Base-by-base conservation (phyloP, 1,140 invertebrate genomes). In the Anastrepha ludens region DNA sequence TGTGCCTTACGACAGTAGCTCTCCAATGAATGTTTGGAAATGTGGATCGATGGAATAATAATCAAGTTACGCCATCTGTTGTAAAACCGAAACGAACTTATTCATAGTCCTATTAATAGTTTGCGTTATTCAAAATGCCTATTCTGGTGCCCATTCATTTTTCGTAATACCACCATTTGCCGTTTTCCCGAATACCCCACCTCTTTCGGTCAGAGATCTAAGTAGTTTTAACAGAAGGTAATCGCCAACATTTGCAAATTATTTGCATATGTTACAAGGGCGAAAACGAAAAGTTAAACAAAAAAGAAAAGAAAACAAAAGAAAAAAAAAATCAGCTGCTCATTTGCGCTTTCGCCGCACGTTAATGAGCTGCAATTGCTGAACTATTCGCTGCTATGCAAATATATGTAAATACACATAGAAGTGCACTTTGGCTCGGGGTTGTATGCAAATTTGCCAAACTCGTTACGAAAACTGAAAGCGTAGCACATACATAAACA, bases 391-490 rank as follows among this genome's bases (percentile, higher is more conserved):
- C 50, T 55, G 50, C 50, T 55, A 55, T 55, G 50, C 50, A 55
- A 55, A 55, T 55, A 2, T 55, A 55, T 55, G 50, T 55, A 55
- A 55, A 55, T 3, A 55, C 2, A 8, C 6, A 8, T 6, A 6
- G 11, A 11, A 55, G 50, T 67, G 64, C 3, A 41, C 29, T 67
- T 67, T 41, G 20, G 64, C 29, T 41, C 39, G 20, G 29, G 50
- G 50, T 11, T 67, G 64, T 8, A 11, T 67, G 64, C 39, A 67
- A 67, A 67, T 67, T 67, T 67, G 64, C 8, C 64, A 67, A 67
- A 41, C 11, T 3, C 64, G 29, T 41, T 41, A 67, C 64, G 29
- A 67, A 20, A 67, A 39, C 39, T 9, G 20, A 3, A 9, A 29
- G 64, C 29, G 39, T 11, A 8, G 11, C 11, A 55, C 11, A 55